These are phyloP conservation scores for Dreissena rostriformis DNA, from an alignment of 1,140 invertebrate species.

Conservation along the genomic window DNA sequence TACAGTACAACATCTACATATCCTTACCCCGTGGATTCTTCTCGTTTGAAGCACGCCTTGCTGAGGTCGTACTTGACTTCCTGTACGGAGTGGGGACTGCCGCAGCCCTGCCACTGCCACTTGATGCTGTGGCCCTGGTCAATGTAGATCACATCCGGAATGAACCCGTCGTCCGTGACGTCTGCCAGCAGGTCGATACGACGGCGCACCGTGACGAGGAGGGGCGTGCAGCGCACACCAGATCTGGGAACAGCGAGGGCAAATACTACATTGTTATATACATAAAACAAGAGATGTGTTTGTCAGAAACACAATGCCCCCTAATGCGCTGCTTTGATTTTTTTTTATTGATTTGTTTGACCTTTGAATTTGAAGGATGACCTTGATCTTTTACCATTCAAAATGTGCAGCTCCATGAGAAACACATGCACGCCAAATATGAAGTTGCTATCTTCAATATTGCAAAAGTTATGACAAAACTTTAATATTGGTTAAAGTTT, in stretches of 20 bases:
- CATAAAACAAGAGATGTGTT: no score
- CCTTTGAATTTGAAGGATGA: no score
- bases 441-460: no score
- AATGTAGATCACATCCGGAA: constrained; percentile 73
- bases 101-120: constrained; percentile 78
- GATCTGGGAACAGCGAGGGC: constrained; percentile 58
- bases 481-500: no score
- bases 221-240: constrained; percentile 75
- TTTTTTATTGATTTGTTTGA: no score
- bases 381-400: no score
- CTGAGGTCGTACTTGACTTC: constrained; percentile 74
- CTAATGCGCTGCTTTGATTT: no score
- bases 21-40: constrained; percentile 61
- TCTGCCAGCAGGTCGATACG: constrained; percentile 70
- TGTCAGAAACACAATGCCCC: no score
- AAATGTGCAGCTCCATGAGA: no score
- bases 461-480: no score
- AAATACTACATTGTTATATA: not conserved
- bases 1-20: no score
- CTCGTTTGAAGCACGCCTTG: constrained; percentile 66
- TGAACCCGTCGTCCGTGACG: constrained; percentile 78
- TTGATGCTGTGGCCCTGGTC: constrained; percentile 77
- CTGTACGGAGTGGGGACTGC: constrained; percentile 73
- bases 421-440: no score
- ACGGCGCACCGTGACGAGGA: constrained; percentile 71